Percentiles rank a stretch among this genome's conserved stretches.
phyloP scores from a whole-genome alignment of 2,113 vertebrate species.

The Rhinolophus sinicus region DNA sequence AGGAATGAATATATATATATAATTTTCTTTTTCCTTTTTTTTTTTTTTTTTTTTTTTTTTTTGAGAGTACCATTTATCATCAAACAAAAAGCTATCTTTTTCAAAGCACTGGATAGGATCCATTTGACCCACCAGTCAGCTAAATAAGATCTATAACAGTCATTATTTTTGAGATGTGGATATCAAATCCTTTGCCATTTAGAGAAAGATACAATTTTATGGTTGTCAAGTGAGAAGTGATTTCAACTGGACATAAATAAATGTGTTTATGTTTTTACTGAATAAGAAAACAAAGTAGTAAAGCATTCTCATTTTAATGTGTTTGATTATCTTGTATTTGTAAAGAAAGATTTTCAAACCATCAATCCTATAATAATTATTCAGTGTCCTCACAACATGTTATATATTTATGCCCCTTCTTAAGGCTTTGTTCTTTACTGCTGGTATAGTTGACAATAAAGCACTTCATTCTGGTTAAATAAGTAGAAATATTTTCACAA shows the following conservation, averaged over 20 bases:
- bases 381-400: not conserved
- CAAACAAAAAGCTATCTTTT: conserved; percentile 1
- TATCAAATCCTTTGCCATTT: conserved; percentile 41
- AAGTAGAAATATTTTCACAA: not conserved
- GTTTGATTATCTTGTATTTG: not conserved
- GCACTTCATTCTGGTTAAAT: not conserved
- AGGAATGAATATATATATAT: not conserved
- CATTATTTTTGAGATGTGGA: conserved; percentile 50
- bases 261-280: not conserved
- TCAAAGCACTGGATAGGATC: not conserved
- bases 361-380: not conserved
- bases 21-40: too few relatives aligned
- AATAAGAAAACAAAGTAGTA: conserved; percentile 50
- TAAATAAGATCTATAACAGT: conserved; percentile 43
- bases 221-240: conserved; percentile 36
- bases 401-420: not conserved
- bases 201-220: conserved; percentile 53
- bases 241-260: conserved; percentile 49
- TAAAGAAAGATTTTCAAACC: not conserved
- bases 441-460: not conserved
- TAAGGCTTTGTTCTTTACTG: not conserved
- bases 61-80: conserved; percentile 31
- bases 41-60: not conserved
- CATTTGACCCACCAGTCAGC: conserved; percentile 20
- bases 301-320: not conserved